Evolutionary conservation across 2,113 vertebrate species (phyloP).

Genomic region (Mugil cephalus): DNA sequence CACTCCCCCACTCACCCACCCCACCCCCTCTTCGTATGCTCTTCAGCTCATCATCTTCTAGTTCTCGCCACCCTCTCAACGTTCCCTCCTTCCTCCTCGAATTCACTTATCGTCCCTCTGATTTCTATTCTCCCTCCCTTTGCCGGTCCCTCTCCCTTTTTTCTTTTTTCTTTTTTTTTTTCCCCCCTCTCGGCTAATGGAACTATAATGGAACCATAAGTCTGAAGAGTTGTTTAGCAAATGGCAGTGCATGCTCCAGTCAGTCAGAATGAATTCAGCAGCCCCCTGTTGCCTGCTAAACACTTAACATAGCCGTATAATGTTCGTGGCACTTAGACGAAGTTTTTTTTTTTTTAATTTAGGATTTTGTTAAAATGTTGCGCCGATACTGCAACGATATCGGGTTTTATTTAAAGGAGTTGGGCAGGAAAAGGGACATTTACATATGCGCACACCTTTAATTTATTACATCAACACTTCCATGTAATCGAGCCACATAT

Average conservation of each 20-base stretch:
- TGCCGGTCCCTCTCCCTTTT: conserved; percentile 6
- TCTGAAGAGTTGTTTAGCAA: conserved; percentile 49
- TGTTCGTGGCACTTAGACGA: background rate
- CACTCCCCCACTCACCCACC: conserved; percentile 14
- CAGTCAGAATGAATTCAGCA: conserved; percentile 28
- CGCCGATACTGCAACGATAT: background rate
- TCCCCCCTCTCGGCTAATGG: conserved; percentile 53
- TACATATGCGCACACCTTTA: too few species aligned
- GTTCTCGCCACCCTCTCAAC: conserved; percentile 56
- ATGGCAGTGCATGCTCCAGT: conserved; percentile 41
- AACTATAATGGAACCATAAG: conserved; percentile 57
- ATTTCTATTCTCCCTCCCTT: conserved; percentile 39
- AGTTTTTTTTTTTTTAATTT: background rate
- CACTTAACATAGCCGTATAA: conserved; percentile 1
- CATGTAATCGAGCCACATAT: background rate
- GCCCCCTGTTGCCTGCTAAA: conserved; percentile 3
- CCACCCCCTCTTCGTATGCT: conserved; percentile 27
- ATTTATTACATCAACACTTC: too few species aligned
- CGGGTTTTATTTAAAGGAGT: background rate
- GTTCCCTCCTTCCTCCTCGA: conserved; percentile 49
- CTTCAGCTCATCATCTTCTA: conserved; percentile 56
- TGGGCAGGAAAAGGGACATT: too few species aligned
- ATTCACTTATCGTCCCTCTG: conserved; percentile 50
- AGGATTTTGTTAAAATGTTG: background rate
- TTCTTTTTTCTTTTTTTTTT: background rate